These are phyloP conservation scores for Eriocheir sinensis DNA, from an alignment of 1,140 invertebrate species.

Conservation along the genomic window DNA sequence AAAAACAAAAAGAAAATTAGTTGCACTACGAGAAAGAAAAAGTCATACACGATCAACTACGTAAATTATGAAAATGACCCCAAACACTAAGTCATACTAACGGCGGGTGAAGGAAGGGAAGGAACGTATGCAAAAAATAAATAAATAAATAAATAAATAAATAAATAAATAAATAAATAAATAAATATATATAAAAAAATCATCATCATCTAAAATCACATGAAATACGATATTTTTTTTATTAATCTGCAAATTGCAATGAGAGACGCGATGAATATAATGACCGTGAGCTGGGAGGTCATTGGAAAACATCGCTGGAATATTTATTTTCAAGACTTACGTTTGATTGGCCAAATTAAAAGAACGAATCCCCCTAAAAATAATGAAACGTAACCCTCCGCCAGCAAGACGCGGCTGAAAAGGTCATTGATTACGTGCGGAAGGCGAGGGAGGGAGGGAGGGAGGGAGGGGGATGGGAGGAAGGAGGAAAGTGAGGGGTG, in stretches of 20 bases:
- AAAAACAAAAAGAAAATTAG: too few relatives aligned
- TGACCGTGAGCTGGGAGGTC: neutral
- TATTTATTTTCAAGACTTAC: neutral
- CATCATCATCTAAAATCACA: neutral
- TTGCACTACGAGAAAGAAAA: too few relatives aligned
- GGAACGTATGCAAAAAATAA: too few relatives aligned
- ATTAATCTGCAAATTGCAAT: constrained; percentile 16
- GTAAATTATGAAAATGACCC: too few relatives aligned
- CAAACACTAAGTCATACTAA: too few relatives aligned
- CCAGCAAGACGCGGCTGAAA: constrained; percentile 1
- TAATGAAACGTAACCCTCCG: neutral
- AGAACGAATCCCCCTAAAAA: constrained; percentile 5
- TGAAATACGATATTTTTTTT: neutral
- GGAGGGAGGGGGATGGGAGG: neutral
- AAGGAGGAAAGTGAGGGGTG: neutral
- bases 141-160: neutral
- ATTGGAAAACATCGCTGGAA: neutral
- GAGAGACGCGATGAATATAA: neutral
- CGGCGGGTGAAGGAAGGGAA: too few relatives aligned
- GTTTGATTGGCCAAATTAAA: constrained; percentile 25
- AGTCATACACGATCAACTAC: too few relatives aligned
- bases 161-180: neutral
- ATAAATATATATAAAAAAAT: neutral
- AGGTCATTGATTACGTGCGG: constrained; percentile 30
- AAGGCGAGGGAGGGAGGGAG: neutral